A percentile compares a stretch with the other conserved stretches of the same genome.
Evolutionary conservation across 2,113 vertebrate species (phyloP).

Genomic region (Lampris megalopsis): DNA sequence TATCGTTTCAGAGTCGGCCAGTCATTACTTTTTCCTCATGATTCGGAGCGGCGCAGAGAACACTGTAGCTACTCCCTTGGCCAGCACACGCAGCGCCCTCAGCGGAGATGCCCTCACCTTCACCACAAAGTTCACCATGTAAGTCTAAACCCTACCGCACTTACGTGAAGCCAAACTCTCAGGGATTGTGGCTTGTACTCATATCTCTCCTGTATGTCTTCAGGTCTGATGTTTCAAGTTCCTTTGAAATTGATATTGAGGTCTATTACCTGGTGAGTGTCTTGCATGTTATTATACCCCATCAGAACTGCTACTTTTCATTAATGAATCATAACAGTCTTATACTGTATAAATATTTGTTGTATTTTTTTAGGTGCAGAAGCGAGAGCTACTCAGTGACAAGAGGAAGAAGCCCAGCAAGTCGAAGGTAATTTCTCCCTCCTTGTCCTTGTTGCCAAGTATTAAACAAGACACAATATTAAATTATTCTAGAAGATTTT

Average conservation of each 20-base stretch:
- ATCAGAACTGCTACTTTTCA: not conserved
- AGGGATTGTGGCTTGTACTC: not conserved
- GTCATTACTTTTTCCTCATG: constrained; percentile 91
- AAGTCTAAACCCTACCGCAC: constrained; percentile 61
- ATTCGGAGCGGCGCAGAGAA: constrained; percentile 91
- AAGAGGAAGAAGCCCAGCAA: constrained; percentile 94
- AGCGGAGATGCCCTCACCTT: constrained; percentile 93
- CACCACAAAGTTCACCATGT: constrained; percentile 90
- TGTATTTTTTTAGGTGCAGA: constrained; percentile 85
- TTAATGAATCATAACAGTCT: not conserved
- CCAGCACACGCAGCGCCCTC: constrained; percentile 86
- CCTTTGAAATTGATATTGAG: constrained; percentile 92
- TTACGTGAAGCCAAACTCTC: too few relatives aligned
- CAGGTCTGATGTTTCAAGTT: constrained; percentile 90
- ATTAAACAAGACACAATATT: not conserved
- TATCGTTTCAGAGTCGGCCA: constrained; percentile 86
- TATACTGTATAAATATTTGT: not conserved
- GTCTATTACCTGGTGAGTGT: constrained; percentile 92
- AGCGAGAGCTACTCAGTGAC: constrained; percentile 84
- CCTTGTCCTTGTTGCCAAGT: not conserved
- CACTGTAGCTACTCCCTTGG: constrained; percentile 90
- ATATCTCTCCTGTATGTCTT: constrained; percentile 1
- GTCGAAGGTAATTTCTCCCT: constrained; percentile 87
- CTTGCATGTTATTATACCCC: not conserved
- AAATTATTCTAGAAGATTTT: rapidly evolving